Percentiles rank a stretch among this genome's conserved stretches.
Conservation (phyloP, 2,113 vertebrate species). For the Salminus brasiliensis region DNA sequence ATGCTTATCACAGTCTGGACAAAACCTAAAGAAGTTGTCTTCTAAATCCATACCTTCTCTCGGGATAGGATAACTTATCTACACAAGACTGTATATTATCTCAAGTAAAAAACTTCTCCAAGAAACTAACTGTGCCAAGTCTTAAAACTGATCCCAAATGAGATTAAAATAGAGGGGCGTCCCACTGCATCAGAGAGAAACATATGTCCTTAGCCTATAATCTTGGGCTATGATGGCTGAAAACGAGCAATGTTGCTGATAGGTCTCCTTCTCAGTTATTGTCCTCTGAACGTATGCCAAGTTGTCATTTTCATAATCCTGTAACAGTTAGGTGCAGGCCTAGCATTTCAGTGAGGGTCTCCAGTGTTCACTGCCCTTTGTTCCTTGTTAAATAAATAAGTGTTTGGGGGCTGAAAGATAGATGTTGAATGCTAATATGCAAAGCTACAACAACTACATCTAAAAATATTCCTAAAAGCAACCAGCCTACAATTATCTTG, state of each 20-base stretch:
- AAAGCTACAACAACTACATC: background rate
- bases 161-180: background rate
- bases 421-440: background rate
- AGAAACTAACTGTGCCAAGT: background rate
- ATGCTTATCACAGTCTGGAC: conserved; percentile 29
- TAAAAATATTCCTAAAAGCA: no score
- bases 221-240: conserved; percentile 27
- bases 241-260: conserved; percentile 31
- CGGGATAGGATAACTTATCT: conserved; percentile 22
- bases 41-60: background rate
- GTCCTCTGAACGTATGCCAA: conserved; percentile 29
- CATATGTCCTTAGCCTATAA: conserved; percentile 21
- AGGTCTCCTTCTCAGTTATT: conserved; percentile 2
- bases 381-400: background rate
- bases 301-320: conserved; percentile 21
- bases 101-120: background rate
- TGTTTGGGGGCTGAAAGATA: background rate
- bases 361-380: background rate
- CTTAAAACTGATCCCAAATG: background rate
- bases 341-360: background rate
- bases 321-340: background rate
- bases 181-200: background rate
- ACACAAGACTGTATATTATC: background rate
- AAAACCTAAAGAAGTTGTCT: background rate
- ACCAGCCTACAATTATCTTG: no score